Base-by-base conservation (phyloP, 1,140 invertebrate species). In the Eulimnadia texana region DNA sequence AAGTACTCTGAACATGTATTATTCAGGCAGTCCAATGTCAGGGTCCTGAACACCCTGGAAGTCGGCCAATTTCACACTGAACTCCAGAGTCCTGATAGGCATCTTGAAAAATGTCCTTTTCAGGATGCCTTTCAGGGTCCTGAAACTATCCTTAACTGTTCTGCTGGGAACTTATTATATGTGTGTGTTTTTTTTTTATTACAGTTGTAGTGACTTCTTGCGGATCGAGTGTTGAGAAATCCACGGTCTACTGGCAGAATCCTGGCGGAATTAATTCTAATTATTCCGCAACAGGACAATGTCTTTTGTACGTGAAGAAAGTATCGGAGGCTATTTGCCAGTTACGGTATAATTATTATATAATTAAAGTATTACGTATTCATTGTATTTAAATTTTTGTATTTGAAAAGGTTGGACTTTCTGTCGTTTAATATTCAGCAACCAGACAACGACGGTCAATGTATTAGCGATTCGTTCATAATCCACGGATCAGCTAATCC, bases 391-490 rank as follows among this genome's bases (percentile, higher is more conserved):
- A n/a, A n/a, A n/a, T n/a, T n/a, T 42, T 42, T 42, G 33, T 9
- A 42, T 42, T 42, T 54, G 9, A 2, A n/a, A n/a, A 54, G 85
- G 20, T 75, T 92, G 29, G 85, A 90, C 65, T 88, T 90, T 66
- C 64, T 85, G 52, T 83, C 85, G 50, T 79, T 90, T 52, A 78
- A 78, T 50, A 68, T 90, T 11, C 78, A 83, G 0, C 83, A 85
- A 61, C 88, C 88, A 0, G 79, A 83, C 64, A 80, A 78, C 0
- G 82, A 82, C 68, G 87, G 88, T 1, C 75, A 75, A 33, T 91
- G 88, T 69, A 71, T 75, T 3, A 80, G 76, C 0, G 88, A 90
- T 70, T 78, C 81, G 6, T 70, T 90, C 49, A 78, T 79, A 3
- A 76, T 90, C 19, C 80, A 81, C 0, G 86, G 85, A 3, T 82